Base-by-base conservation (phyloP, 2,113 vertebrate species). In the Hippocampus abdominalis region DNA sequence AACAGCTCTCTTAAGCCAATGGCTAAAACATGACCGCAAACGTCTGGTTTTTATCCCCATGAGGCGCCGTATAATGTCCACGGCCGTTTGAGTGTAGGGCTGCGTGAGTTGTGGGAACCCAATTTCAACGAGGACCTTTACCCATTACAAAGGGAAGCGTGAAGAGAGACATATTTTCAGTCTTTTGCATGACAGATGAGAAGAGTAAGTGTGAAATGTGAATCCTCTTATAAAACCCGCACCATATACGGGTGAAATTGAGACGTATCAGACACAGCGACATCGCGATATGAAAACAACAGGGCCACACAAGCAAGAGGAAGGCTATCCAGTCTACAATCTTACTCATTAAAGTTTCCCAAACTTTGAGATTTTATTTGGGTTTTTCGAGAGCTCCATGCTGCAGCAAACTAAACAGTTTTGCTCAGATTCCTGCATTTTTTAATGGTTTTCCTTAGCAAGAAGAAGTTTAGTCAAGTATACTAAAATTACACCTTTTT, bases 41-140 rank as follows among this genome's bases (percentile, higher is more conserved):
- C 64, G 73, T 87, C 80, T 86, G 71, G 71, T 53, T 75, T 74
- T 49, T 61, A 64, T 66, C 72, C 81, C 76, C 79, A 78, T 10
- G 71, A 87, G 86, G 73, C 77, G 1, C 25, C 61, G 72, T 78
- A 2, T 23, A 70, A 36, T 80, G 73, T 68, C 83, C 68, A 39
- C 74, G 73, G 32, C 42, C n/a, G 67, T 74, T n/a, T 13, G 48
- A 72, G 68, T 9, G 53, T 62, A 72, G 66, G 61, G 9, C 66
- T 25, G 16, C 67, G 64, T 48, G 68, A 73, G 71, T 71, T 71
- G 75, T 87, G 85, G 82, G 85, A 87, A 86, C 76, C 57, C 57
- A 57, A 65, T 59, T 68, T 32, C 15, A 56, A 2, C 59, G 84
- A 75, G 68, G 82, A 64, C 57, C 40, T 82, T 88, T 85, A 81